Evolutionary conservation across 1,140 invertebrate species (phyloP), one percentile per base, ranked within the genome.

Genomic region (Mycetomoellerius zeteki): DNA sequence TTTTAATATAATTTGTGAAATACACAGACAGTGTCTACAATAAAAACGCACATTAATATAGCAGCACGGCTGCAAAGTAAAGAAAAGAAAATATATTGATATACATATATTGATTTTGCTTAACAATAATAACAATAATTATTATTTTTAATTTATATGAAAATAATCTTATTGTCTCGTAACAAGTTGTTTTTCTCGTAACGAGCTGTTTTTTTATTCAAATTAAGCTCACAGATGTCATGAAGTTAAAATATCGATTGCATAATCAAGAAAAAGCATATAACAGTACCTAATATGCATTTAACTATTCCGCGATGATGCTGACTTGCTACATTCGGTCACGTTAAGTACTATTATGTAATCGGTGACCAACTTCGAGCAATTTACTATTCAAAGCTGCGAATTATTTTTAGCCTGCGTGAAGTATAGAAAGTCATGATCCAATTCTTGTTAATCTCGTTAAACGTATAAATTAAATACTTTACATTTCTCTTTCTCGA

Each of bases 401-500:
- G 6, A 21, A 78, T 30, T 78, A 78, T 78, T 78, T 77, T 77
- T 77, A 64, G 16, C 6, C 6, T 7, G 16, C 1, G 3, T 27
- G 19, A 77, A 77, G 3, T 27, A 43, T 62, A 78, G 33, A 64
- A 62, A 50, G 37, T 62, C 16, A 30, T 30, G 16, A 21, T 62
- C 37, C 6, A n/a, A n/a, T 30, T 27, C 12, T 78, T 37, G 30
- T 65, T 65, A 33, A 54, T n/a, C 37, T 43, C 37, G 0, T 43
- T 43, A 37, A 37, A 37, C 7, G 0, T 37, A 37, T 37, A 76
- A 16, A 72, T 62, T 19, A 64, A 64, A 19, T 27, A 19, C 12
- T 30, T 73, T n/a, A 54, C 1, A 4, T 37, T 21, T 43, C 27
- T 7, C 8, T 72, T 72, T 71, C 3, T 43, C 8, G 33, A 43